These are phyloP conservation scores for Drosophila insularis DNA, from an alignment of 1,140 invertebrate genomes.

Conservation along the genomic window DNA sequence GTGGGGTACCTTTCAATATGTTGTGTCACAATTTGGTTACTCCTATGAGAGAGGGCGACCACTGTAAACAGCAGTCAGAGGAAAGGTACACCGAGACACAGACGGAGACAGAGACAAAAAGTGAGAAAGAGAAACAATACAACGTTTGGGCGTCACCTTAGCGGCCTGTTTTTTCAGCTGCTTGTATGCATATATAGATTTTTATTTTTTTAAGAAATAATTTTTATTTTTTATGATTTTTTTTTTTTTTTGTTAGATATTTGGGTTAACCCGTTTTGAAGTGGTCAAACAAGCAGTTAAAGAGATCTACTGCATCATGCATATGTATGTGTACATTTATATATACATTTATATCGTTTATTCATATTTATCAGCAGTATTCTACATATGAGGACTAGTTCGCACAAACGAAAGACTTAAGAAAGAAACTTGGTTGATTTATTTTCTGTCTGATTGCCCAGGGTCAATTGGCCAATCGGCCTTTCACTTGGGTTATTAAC, in stretches of 20 bases:
- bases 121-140: neutral
- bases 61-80: neutral
- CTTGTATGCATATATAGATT: neutral
- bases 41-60: neutral
- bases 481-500: slow-evolving; percentile 37
- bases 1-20: slow-evolving; percentile 25
- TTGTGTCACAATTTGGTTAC: slow-evolving; percentile 17
- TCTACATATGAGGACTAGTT: slow-evolving; percentile 26
- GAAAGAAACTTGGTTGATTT: slow-evolving; percentile 71
- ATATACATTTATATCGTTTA: slow-evolving; percentile 12
- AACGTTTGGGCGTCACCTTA: slow-evolving; percentile 9
- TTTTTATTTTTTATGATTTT: slow-evolving; percentile 6
- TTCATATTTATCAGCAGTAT: slow-evolving; percentile 22
- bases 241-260: slow-evolving; percentile 49
- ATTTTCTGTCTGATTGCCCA: slow-evolving; percentile 36
- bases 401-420: slow-evolving; percentile 52
- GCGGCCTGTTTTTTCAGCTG: slow-evolving; percentile 13
- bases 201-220: slow-evolving; percentile 10
- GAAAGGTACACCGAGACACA: neutral
- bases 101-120: neutral
- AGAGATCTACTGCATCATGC: slow-evolving; percentile 46
- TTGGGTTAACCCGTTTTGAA: slow-evolving; percentile 70
- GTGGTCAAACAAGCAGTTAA: slow-evolving; percentile 54
- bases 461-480: slow-evolving; percentile 13
- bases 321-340: slow-evolving; percentile 24